phyloP scores from a whole-genome alignment of 2,888 invertebrate species.

The Chymomyza fuscimana region DNA sequence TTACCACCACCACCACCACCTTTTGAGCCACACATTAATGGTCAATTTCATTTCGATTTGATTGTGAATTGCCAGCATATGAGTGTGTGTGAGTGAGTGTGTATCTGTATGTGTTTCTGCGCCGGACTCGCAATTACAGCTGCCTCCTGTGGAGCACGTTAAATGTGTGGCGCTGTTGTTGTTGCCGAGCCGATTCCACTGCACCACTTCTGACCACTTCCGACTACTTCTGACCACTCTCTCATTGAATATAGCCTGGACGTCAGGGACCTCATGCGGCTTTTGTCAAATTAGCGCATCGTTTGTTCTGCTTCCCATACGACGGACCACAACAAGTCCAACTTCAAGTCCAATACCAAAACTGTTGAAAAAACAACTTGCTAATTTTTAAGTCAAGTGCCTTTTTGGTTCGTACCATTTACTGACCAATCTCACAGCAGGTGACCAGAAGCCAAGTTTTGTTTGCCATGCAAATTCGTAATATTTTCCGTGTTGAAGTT shows the following conservation, averaged over 20 bases:
- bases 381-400: conserved; percentile 56
- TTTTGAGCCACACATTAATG: conserved; percentile 60
- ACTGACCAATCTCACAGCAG: conserved; percentile 21
- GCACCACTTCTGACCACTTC: conserved; percentile 24
- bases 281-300: conserved; percentile 73
- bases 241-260: not conserved
- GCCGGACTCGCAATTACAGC: conserved; percentile 63
- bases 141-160: conserved; percentile 66
- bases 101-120: conserved; percentile 40
- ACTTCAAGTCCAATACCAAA: not conserved
- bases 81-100: conserved; percentile 14
- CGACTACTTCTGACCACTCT: conserved; percentile 5
- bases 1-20: not conserved
- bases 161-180: conserved; percentile 43
- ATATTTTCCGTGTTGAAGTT: conserved; percentile 12
- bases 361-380: conserved; percentile 40
- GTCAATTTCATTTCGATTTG: conserved; percentile 74
- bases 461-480: conserved; percentile 26
- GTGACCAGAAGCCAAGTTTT: conserved; percentile 32
- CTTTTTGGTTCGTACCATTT: conserved; percentile 47
- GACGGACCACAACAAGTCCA: not conserved
- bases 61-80: conserved; percentile 38
- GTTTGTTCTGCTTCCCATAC: conserved; percentile 53
- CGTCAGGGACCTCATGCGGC: conserved; percentile 69
- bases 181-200: conserved; percentile 6